phyloP scores from a whole-genome alignment of 2,888 invertebrate species.

The Trilocha varians region DNA sequence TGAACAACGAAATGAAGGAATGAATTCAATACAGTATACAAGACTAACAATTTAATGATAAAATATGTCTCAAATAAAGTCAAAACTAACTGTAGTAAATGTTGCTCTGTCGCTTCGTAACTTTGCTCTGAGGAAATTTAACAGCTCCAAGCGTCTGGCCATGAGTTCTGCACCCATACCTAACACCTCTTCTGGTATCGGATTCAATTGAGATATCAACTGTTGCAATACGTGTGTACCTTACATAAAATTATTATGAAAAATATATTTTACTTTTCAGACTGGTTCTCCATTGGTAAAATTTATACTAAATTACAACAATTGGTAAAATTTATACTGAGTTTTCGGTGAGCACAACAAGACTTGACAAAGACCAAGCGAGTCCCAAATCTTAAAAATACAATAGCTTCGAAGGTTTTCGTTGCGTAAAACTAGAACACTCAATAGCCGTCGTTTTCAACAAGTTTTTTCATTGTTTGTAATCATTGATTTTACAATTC shows the following conservation, averaged over 20 bases:
- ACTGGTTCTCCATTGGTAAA: too few species aligned
- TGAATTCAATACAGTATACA: too few species aligned
- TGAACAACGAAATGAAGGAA: too few species aligned
- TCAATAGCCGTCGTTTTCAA: too few species aligned
- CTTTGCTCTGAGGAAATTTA: conserved; percentile 39
- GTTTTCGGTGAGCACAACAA: too few species aligned
- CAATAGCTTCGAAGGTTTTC: too few species aligned
- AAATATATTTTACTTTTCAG: neutral
- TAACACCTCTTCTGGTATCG: conserved; percentile 47
- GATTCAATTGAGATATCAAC: conserved; percentile 35
- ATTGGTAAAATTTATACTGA: too few species aligned
- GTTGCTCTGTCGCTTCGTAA: conserved; percentile 33
- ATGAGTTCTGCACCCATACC: conserved; percentile 42
- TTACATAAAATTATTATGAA: conserved; percentile 11
- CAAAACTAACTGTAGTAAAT: conserved; percentile 19
- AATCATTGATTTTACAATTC: neutral
- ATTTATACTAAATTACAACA: too few species aligned
- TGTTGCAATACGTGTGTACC: conserved; percentile 45
- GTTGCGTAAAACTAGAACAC: too few species aligned
- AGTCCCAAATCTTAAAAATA: too few species aligned
- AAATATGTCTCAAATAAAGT: neutral
- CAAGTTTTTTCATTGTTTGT: too few species aligned
- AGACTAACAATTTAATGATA: neutral
- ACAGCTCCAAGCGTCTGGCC: conserved; percentile 46
- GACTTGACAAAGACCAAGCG: too few species aligned